These are phyloP conservation scores for Knipowitschia caucasica DNA, from an alignment of 2,797 vertebrate species.

Conservation along the genomic window DNA sequence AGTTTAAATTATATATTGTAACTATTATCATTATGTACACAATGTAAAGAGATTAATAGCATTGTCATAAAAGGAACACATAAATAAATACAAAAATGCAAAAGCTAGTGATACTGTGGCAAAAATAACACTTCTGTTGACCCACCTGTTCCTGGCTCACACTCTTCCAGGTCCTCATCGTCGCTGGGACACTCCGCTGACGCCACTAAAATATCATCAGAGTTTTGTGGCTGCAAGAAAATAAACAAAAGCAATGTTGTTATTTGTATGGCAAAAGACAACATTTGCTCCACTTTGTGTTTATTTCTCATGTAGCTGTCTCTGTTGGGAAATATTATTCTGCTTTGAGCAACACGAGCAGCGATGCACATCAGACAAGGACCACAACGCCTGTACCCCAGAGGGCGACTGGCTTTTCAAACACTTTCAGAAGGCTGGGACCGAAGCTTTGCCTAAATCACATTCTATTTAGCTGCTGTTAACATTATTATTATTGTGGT, in stretches of 20 bases:
- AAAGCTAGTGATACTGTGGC: neutral
- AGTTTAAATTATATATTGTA: too few species aligned
- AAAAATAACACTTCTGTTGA: conserved; percentile 22
- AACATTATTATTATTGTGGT: neutral
- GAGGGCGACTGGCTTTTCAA: conserved; percentile 34
- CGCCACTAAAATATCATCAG: conserved; percentile 91
- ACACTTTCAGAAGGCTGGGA: conserved; percentile 21
- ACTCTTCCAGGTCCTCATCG: conserved; percentile 94
- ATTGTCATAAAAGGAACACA: neutral
- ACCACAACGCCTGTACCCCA: conserved; percentile 30
- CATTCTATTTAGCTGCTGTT: conserved; percentile 13
- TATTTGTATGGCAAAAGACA: conserved; percentile 18
- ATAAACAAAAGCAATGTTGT: conserved; percentile 17
- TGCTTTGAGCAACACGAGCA: conserved; percentile 30
- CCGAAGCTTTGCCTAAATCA: conserved; percentile 17
- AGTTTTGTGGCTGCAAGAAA: conserved; percentile 78
- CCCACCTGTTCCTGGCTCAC: conserved; percentile 95
- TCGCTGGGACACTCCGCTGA: conserved; percentile 95
- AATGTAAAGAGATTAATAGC: too few species aligned
- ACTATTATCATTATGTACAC: neutral
- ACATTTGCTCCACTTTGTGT: conserved; percentile 12
- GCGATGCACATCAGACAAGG: conserved; percentile 33
- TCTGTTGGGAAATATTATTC: conserved; percentile 36
- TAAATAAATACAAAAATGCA: conserved; percentile 5
- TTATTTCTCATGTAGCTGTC: conserved; percentile 25